These are phyloP conservation scores for Criorhina ranunculi DNA, from an alignment of 2,888 invertebrate species.

Conservation along the genomic window DNA sequence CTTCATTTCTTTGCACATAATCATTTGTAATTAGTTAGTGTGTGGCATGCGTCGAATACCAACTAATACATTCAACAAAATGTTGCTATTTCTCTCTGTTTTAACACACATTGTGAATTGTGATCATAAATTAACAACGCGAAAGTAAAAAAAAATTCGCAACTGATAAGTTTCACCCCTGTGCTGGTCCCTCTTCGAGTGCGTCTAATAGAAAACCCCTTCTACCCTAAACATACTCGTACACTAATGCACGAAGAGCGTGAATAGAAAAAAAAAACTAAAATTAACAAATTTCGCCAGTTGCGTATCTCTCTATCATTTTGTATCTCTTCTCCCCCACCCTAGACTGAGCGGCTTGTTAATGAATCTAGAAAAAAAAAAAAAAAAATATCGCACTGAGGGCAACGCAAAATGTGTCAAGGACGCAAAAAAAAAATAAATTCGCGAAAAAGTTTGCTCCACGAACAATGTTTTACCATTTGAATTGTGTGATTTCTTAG, in stretches of 20 bases:
- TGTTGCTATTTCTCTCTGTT: not conserved
- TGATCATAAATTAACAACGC: conserved; percentile 14
- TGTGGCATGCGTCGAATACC: conserved; percentile 20
- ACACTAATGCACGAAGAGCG: not conserved
- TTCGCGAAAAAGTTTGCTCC: conserved; percentile 46
- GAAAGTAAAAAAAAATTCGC: conserved; percentile 9
- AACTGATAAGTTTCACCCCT: conserved; percentile 60
- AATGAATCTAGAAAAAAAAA: not conserved
- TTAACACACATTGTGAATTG: conserved; percentile 4
- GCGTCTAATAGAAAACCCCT: conserved; percentile 5
- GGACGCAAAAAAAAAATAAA: conserved; percentile 67
- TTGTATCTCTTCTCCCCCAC: not conserved
- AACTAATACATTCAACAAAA: not conserved
- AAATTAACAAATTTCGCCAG: conserved; percentile 26
- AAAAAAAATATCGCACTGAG: not conserved
- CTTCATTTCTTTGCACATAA: conserved; percentile 4
- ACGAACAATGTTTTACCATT: conserved; percentile 43
- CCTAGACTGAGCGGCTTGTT: not conserved
- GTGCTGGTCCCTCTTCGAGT: not conserved
- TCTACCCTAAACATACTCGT: not conserved
- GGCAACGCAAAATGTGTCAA: conserved; percentile 68
- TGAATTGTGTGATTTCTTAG: conserved; percentile 19
- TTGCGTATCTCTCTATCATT: conserved; percentile 18
- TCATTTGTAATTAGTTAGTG: conserved; percentile 46
- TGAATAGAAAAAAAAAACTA: conserved; percentile 3